These are phyloP conservation scores for Drosophila lowei DNA, from an alignment of 1,140 invertebrate species.

Conservation along the genomic window DNA sequence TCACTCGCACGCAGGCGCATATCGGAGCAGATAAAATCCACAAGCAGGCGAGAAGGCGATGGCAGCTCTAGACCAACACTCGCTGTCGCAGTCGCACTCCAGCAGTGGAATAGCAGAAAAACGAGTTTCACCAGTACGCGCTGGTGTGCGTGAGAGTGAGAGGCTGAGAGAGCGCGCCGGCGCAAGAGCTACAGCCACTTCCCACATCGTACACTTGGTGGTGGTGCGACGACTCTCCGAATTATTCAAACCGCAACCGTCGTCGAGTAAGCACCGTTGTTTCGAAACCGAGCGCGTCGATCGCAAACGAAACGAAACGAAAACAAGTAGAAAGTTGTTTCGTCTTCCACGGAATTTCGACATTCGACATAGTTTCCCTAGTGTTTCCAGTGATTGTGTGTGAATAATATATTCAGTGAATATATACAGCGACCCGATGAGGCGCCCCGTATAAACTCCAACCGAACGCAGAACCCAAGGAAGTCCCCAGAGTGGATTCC, in stretches of 20 bases:
- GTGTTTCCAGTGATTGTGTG: conserved; percentile 27
- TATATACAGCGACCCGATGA: conserved; percentile 36
- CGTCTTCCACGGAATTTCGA: neutral
- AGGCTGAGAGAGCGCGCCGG: conserved; percentile 6
- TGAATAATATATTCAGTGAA: conserved; percentile 5
- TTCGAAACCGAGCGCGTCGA: conserved; percentile 58
- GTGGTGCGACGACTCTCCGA: conserved; percentile 49
- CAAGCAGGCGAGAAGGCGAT: conserved; percentile 54
- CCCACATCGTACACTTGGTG: conserved; percentile 76
- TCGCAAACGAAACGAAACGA: conserved; percentile 35
- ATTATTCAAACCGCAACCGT: conserved; percentile 81
- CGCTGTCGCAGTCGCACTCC: conserved; percentile 14
- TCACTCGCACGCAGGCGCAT: conserved; percentile 41
- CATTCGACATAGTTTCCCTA: neutral
- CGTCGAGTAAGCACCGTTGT: conserved; percentile 78
- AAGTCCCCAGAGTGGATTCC: too few species aligned
- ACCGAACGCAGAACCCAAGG: conserved; percentile 3
- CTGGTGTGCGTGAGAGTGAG: conserved; percentile 2
- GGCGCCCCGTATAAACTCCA: conserved; percentile 49
- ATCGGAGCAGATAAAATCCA: conserved; percentile 78
- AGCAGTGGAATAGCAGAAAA: too few species aligned
- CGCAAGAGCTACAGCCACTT: conserved; percentile 31
- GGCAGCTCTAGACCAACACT: conserved; percentile 33
- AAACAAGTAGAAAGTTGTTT: conserved; percentile 32
- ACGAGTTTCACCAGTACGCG: too few species aligned